Conservation (phyloP, 2,797 vertebrate species). For the Sebastes glaucus region DNA sequence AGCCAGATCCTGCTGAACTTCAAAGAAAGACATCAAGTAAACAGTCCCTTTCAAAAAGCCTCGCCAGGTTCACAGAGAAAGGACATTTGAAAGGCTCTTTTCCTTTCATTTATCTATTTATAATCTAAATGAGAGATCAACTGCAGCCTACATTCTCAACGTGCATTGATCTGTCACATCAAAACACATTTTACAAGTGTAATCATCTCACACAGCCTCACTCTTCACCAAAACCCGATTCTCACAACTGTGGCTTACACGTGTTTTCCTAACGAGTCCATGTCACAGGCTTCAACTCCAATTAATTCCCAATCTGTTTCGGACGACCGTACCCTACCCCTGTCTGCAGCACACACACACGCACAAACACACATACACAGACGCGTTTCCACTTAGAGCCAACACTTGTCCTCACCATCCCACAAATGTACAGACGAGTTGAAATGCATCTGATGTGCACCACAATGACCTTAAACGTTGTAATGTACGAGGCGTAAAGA, state of each 20-base stretch:
- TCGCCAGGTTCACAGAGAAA: conserved; percentile 71
- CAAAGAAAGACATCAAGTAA: conserved; percentile 92
- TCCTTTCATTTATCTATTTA: conserved; percentile 80
- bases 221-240: conserved; percentile 50
- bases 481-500: conserved; percentile 42
- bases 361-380: background rate
- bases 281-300: conserved; percentile 77
- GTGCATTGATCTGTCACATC: conserved; percentile 77
- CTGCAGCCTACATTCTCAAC: conserved; percentile 69
- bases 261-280: conserved; percentile 76
- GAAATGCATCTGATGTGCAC: conserved; percentile 36
- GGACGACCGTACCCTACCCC: conserved; percentile 47
- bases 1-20: conserved; percentile 93
- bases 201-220: conserved; percentile 54
- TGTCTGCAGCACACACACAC: conserved; percentile 31
- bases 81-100: conserved; percentile 71
- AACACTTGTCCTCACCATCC: conserved; percentile 45
- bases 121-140: conserved; percentile 80
- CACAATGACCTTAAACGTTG: conserved; percentile 52
- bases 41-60: conserved; percentile 84
- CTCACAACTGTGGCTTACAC: conserved; percentile 74
- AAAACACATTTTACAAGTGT: conserved; percentile 70
- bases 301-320: conserved; percentile 72
- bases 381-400: conserved; percentile 1
- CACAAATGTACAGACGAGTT: conserved; percentile 9